Conservation (phyloP, 2,797 vertebrate species). For the Coilia nasus region DNA sequence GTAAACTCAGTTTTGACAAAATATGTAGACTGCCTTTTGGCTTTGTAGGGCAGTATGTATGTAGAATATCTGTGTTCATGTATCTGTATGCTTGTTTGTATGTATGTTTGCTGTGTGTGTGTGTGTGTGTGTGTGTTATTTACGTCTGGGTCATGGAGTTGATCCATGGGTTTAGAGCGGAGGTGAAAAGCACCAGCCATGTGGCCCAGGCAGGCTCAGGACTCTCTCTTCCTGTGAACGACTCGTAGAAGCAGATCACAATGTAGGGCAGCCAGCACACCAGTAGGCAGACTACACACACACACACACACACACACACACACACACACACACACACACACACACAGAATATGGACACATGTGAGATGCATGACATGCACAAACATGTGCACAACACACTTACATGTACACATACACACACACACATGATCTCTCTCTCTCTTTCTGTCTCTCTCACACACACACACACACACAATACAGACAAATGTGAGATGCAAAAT, state of each 20-base stretch:
- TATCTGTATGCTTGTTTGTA: neutral
- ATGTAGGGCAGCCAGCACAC: slow-evolving; percentile 78
- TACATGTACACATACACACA: neutral
- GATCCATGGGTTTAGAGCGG: slow-evolving; percentile 79
- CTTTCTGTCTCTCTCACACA: too few species aligned
- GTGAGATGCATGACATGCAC: neutral
- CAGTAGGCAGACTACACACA: slow-evolving; percentile 67
- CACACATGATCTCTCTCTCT: neutral
- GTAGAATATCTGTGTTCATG: neutral
- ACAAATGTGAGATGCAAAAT: neutral
- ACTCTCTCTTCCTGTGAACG: slow-evolving; percentile 59
- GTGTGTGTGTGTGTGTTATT: slow-evolving; percentile 40
- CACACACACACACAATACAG: neutral
- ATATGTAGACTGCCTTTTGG: too few species aligned
- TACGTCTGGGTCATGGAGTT: slow-evolving; percentile 76
- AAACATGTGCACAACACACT: slow-evolving; percentile 30
- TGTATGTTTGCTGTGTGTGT: neutral
- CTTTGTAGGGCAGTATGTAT: too few species aligned
- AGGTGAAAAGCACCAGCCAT: slow-evolving; percentile 73
- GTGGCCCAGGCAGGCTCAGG: slow-evolving; percentile 58
- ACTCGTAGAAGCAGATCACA: slow-evolving; percentile 75
- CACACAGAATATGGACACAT: neutral
- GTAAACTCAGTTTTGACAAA: too few species aligned
- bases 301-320: slow-evolving; percentile 33
- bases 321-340: slow-evolving; percentile 14